Evolutionary conservation across 2,888 invertebrate species (phyloP).

Genomic region (Hybos culiciformis): DNA sequence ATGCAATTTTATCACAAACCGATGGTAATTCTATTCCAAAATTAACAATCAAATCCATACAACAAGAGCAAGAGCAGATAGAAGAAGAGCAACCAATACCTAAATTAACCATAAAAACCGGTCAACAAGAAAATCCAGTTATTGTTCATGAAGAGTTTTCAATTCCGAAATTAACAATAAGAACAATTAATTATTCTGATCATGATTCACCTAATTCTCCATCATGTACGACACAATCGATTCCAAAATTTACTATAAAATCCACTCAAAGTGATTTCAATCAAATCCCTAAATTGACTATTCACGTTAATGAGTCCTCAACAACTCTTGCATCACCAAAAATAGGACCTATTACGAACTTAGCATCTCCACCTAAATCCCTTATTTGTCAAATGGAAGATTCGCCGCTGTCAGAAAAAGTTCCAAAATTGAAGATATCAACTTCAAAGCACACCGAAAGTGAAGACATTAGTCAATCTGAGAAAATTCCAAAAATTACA

Average conservation of each 20-base stretch:
- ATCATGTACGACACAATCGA: too few species aligned
- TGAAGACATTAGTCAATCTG: neutral
- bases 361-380: conserved; percentile 21
- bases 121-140: conserved; percentile 12
- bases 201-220: neutral
- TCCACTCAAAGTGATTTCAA: conserved; percentile 6
- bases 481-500: conserved; percentile 19
- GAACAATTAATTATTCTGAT: conserved; percentile 9
- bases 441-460: conserved; percentile 18
- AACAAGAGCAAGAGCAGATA: conserved; percentile 37
- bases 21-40: neutral
- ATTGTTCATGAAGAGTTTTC: conserved; percentile 10
- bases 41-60: neutral
- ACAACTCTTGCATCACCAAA: conserved; percentile 1
- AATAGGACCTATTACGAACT: conserved; percentile 23
- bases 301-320: conserved; percentile 31
- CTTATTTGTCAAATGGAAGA: conserved; percentile 10
- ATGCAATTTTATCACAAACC: neutral
- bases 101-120: conserved; percentile 28
- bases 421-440: conserved; percentile 29
- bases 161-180: conserved; percentile 14
- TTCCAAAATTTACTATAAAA: conserved; percentile 20
- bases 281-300: conserved; percentile 39
- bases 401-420: too few species aligned
- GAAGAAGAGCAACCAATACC: conserved; percentile 34